Evolutionary conservation across 2,888 invertebrate species (phyloP).

Genomic region (Drosophila yooni): DNA sequence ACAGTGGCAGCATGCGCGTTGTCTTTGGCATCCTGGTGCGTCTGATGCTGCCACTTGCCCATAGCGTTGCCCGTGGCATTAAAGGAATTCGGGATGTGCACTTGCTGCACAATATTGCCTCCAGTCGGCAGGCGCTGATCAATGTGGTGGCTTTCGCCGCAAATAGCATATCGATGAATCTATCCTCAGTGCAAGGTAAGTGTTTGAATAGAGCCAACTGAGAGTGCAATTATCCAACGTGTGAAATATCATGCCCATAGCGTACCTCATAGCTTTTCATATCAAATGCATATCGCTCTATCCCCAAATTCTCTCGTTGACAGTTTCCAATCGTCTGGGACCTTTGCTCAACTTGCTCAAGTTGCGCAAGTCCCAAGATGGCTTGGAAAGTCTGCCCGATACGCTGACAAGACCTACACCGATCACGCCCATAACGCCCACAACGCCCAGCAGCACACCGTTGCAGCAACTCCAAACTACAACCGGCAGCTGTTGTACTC

Average conservation of each 20-base stretch:
- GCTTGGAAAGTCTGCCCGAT: slow-evolving; percentile 81
- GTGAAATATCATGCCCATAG: slow-evolving; percentile 17
- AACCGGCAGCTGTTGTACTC: slow-evolving; percentile 81
- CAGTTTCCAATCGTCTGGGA: slow-evolving; percentile 83
- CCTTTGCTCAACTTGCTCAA: slow-evolving; percentile 83
- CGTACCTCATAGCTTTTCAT: slow-evolving; percentile 32
- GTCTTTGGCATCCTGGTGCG: slow-evolving; percentile 83
- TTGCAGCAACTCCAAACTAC: slow-evolving; percentile 37
- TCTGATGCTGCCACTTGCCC: slow-evolving; percentile 83
- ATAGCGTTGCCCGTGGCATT: slow-evolving; percentile 83
- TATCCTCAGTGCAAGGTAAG: slow-evolving; percentile 84
- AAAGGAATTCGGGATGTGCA: slow-evolving; percentile 83
- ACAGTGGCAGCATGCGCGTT: slow-evolving; percentile 81
- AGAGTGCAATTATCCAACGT: slow-evolving; percentile 13
- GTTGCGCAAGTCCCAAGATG: slow-evolving; percentile 80
- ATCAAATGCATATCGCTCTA: slow-evolving; percentile 35
- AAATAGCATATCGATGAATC: slow-evolving; percentile 84
- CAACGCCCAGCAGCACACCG: slow-evolving; percentile 37
- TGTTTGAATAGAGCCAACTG: slow-evolving; percentile 3
- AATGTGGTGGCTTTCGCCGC: slow-evolving; percentile 84
- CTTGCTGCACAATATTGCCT: slow-evolving; percentile 78
- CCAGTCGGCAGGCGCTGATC: slow-evolving; percentile 82
- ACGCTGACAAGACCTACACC: slow-evolving; percentile 56
- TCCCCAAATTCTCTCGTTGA: slow-evolving; percentile 29
- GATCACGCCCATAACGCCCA: slow-evolving; percentile 51